Base-by-base conservation (phyloP, 2,113 vertebrate species). In the Cinclus mexicanus region DNA sequence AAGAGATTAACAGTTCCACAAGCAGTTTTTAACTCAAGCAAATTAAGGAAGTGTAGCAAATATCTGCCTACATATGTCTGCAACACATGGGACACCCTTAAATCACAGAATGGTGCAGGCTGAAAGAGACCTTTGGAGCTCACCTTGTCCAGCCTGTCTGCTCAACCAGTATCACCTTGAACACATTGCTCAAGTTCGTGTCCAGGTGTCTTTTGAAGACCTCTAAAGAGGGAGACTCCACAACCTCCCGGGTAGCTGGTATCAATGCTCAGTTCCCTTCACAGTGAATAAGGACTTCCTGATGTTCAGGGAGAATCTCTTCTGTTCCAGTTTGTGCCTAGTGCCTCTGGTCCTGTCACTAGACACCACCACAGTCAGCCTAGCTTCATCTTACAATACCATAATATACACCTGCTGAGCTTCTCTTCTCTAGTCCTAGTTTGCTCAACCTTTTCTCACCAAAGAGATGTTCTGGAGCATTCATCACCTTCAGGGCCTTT, bases 351-450 rank as follows among this genome's bases (percentile, higher is more conserved):
- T 33, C 10, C 31, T 50, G 35, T 42, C 50, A 42, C 60, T 1
- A 33, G 18, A 57, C 22, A 72, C 7, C 31, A 72, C 7, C 9
- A 47, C 14, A 72, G 14, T 65, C 1, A 72, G 20, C 5, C 29
- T 20, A 78, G 18, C 11, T 53, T 26, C 29, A n/a, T 35, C 29
- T 56, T 65, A 31, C 19, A 61, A 55, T 14, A 80, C 2, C 4
- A 2, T 50, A 14, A 47, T 4, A 12, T 6, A 47, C 5, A 52
- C 2, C 11, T 33, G 17, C 16, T 3, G 2, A 72, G 9, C 11
- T 68, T 50, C n/a, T 59, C 55, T 72, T 63, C 14, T 59, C 16
- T 20, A 68, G 53, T 6, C 24, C 12, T 22, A 49, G 42, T 7
- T 72, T 56, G 20, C 12, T 63, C 19, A 77, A 7, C 15, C 11